phyloP scores from a whole-genome alignment of 2,113 vertebrate species.

The Rissa tridactyla region DNA sequence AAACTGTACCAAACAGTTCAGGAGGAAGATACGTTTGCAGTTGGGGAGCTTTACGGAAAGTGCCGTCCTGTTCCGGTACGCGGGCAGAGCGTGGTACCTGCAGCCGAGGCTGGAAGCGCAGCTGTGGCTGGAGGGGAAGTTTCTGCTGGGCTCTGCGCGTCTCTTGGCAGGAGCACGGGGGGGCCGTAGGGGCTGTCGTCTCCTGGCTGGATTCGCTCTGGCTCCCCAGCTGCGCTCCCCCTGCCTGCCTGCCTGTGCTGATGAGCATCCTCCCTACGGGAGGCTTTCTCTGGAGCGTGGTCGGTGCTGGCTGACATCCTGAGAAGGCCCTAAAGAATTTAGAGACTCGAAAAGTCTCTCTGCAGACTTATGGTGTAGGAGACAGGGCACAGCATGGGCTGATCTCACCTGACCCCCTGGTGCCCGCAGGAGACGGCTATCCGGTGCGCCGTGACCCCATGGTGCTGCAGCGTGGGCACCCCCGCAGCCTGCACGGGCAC shows the following conservation, averaged over 20 bases:
- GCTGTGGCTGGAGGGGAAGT: background rate
- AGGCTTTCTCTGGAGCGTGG: background rate
- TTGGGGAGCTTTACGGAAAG: background rate
- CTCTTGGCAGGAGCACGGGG: background rate
- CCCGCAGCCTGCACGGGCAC: accelerated
- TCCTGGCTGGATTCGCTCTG: background rate
- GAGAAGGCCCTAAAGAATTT: slow-evolving; percentile 28
- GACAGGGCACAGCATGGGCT: background rate
- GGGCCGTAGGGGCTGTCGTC: background rate
- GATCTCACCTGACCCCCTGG: background rate
- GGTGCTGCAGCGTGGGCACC: background rate
- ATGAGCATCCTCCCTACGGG: slow-evolving; percentile 24
- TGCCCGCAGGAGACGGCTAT: background rate
- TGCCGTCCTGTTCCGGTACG: accelerated
- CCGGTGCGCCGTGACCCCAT: accelerated
- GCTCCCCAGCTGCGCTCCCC: slow-evolving; percentile 4
- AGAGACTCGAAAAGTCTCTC: background rate
- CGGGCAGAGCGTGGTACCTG: background rate
- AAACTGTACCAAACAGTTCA: background rate
- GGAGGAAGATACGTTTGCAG: background rate
- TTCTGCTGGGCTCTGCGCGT: background rate
- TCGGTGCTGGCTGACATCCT: slow-evolving; percentile 19
- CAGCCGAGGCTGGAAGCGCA: background rate
- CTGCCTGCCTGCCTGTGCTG: slow-evolving; percentile 8
- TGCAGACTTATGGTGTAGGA: background rate